phyloP scores from a whole-genome alignment of 37 sponge, comb jelly and placozoan genomes.

The Spongilla lacustris region DNA sequence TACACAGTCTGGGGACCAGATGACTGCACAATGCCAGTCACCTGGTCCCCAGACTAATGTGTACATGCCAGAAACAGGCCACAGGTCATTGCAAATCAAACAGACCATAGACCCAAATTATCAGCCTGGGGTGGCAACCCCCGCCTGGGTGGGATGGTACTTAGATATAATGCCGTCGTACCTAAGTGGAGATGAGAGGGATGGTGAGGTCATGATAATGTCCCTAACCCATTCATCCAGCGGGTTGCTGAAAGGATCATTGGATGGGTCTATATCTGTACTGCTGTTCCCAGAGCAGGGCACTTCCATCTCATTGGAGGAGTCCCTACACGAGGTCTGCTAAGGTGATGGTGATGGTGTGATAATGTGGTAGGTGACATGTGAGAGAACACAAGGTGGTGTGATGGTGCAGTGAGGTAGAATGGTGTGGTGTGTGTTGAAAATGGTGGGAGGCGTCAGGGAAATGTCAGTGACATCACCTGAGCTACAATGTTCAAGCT shows the following conservation, averaged over 20 bases:
- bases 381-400: no score
- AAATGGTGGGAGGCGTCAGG: not conserved
- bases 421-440: no score
- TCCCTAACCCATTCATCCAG: slow-evolving; percentile 50
- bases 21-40: no score
- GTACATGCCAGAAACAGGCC: no score
- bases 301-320: no score
- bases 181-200: slow-evolving; percentile 48
- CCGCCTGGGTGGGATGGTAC: not conserved
- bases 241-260: slow-evolving; percentile 55
- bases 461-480: no score
- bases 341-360: not conserved
- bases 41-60: no score
- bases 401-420: not conserved
- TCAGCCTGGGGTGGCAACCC: no score
- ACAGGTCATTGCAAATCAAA: no score
- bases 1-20: no score
- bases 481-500: no score
- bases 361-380: not conserved
- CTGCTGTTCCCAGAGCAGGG: not conserved
- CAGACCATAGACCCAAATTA: no score
- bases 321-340: not conserved
- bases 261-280: not conserved
- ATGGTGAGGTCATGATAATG: not conserved
- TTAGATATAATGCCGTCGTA: not conserved